Percentiles rank a stretch among this genome's conserved stretches.
These are phyloP conservation scores for Rafetus swinhoei DNA, from an alignment of 2,113 vertebrate genomes.

Conservation along the genomic window DNA sequence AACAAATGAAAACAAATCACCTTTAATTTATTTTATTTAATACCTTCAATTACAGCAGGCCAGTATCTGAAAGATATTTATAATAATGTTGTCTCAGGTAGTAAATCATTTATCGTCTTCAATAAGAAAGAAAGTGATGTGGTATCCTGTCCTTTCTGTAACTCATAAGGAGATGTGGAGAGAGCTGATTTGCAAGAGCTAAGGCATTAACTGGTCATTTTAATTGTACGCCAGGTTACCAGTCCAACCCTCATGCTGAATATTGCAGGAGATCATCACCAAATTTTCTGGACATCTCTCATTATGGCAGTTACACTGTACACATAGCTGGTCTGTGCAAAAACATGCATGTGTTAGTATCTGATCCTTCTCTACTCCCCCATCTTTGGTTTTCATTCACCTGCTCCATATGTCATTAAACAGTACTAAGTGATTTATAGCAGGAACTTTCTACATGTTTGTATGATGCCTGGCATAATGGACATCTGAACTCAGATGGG, in stretches of 20 bases:
- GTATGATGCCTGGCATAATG: not conserved
- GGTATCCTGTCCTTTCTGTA: not conserved
- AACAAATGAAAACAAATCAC: not conserved
- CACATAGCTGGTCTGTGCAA: not conserved
- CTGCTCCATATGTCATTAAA: not conserved
- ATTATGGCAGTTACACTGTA: not conserved
- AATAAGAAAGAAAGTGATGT: not conserved
- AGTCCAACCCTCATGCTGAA: not conserved
- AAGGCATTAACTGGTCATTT: not conserved
- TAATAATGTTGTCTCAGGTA: not conserved
- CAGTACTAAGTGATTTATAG: not conserved
- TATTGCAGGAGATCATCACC: fast-evolving
- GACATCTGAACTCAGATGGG: not conserved
- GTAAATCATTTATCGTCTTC: not conserved
- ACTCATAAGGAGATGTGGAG: not conserved
- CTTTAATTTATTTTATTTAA: conserved; percentile 43
- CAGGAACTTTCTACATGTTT: not conserved
- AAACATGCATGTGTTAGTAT: not conserved
- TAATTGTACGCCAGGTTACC: not conserved
- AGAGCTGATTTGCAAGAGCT: not conserved
- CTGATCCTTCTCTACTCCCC: not conserved
- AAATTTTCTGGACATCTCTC: fast-evolving
- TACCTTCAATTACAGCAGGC: not conserved
- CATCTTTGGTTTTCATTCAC: not conserved
- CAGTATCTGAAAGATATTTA: conserved; percentile 32